Evolutionary conservation across 2,113 vertebrate genomes (phyloP).

Genomic region (Nipponia nippon): DNA sequence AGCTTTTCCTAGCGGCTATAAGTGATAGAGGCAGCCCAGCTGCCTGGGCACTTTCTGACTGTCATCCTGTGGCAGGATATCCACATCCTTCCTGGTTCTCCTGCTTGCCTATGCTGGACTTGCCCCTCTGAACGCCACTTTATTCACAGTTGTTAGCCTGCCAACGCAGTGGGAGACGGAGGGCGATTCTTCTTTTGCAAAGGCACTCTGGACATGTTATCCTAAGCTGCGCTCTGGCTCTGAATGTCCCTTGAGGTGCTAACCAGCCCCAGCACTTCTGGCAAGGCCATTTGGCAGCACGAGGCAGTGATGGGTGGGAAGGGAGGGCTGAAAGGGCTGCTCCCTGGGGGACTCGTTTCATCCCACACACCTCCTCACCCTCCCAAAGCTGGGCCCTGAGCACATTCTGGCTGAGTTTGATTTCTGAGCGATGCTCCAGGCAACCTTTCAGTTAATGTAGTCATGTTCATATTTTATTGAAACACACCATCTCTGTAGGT

Average conservation of each 20-base stretch:
- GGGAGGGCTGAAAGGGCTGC: neutral
- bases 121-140: neutral
- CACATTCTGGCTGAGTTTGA: neutral
- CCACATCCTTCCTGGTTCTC: neutral
- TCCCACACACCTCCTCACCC: neutral
- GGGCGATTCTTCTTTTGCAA: neutral
- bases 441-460: conserved; percentile 18
- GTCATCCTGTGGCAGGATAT: neutral
- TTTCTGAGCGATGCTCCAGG: conserved; percentile 16
- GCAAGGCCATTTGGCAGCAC: neutral
- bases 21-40: neutral
- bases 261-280: neutral
- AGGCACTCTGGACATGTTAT: neutral
- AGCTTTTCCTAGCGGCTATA: neutral
- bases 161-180: fast-evolving
- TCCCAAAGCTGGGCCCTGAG: neutral
- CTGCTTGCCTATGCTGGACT: neutral
- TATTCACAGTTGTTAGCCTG: neutral
- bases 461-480: conserved; percentile 40
- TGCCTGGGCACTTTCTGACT: neutral
- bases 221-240: neutral
- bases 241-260: neutral
- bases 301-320: neutral
- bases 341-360: neutral
- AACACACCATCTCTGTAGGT: neutral